phyloP scores from a whole-genome alignment of 2,113 vertebrate species.

The Crotalus helleri region DNA sequence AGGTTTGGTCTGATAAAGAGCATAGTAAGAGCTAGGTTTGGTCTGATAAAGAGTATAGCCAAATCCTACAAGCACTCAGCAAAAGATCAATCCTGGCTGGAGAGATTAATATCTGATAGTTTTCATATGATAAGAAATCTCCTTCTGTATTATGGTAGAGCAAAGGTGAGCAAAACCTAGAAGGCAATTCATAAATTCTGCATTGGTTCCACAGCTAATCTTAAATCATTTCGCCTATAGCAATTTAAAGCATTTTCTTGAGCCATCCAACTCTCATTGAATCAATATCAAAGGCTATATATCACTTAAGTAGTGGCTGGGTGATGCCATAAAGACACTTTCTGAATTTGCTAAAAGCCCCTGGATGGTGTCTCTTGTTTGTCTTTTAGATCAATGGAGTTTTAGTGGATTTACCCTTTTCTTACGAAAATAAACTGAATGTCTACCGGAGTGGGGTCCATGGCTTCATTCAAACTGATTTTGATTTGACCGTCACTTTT shows the following conservation, averaged over 20 bases:
- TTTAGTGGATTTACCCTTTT: conserved; percentile 53
- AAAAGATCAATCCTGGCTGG: neutral
- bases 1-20: neutral
- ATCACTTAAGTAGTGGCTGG: neutral
- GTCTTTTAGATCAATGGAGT: conserved; percentile 56
- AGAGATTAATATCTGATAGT: neutral
- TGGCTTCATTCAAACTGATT: conserved; percentile 41
- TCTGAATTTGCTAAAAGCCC: neutral
- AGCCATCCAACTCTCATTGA: neutral
- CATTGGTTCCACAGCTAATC: neutral
- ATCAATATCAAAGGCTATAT: neutral
- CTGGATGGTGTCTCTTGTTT: neutral
- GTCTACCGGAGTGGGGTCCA: conserved; percentile 42
- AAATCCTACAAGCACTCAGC: neutral
- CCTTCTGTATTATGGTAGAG: neutral
- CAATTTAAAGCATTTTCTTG: neutral
- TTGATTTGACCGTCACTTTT: conserved; percentile 52
- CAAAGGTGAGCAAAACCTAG: neutral
- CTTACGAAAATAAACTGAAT: conserved; percentile 36
- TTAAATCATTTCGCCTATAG: neutral
- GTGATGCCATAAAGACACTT: neutral
- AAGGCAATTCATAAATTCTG: neutral
- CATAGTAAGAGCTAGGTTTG: neutral
- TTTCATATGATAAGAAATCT: neutral
- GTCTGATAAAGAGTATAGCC: neutral